Percentiles rank a stretch among this genome's conserved stretches.
These are phyloP conservation scores for Hofmannophila pseudospretella DNA, from an alignment of 2,888 invertebrate species.

Conservation along the genomic window DNA sequence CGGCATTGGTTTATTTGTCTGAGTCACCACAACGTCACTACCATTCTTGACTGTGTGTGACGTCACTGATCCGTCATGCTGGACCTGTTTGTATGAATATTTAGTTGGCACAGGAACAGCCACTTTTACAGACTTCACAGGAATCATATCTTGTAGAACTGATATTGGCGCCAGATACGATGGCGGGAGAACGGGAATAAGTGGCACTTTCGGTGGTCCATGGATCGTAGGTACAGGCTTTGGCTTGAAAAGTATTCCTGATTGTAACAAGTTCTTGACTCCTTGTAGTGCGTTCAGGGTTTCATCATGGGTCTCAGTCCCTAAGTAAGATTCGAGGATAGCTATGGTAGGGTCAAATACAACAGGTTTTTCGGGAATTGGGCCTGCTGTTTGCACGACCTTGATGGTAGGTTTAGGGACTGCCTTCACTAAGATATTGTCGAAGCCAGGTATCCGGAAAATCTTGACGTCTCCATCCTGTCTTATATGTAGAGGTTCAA, in stretches of 20 bases:
- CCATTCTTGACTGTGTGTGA: slow-evolving; percentile 25
- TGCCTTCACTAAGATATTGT: slow-evolving; percentile 30
- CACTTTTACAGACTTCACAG: slow-evolving; percentile 4
- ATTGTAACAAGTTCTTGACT: slow-evolving; percentile 25
- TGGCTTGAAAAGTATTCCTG: slow-evolving; percentile 21
- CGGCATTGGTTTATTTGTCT: slow-evolving; percentile 20
- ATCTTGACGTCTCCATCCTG: slow-evolving; percentile 17
- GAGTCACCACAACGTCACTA: slow-evolving; percentile 23
- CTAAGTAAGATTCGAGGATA: slow-evolving; percentile 27
- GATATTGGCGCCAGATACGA: neutral
- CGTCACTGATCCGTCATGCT: slow-evolving; percentile 22
- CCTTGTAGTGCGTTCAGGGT: slow-evolving; percentile 27
- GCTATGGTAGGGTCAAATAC: slow-evolving; percentile 14
- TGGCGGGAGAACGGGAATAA: slow-evolving; percentile 2
- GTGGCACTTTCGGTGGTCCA: neutral
- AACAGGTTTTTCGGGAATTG: slow-evolving; percentile 12
- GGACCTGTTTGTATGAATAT: slow-evolving; percentile 33
- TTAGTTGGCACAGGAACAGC: slow-evolving; percentile 16
- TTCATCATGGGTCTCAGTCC: slow-evolving; percentile 25
- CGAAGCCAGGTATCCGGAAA: slow-evolving; percentile 28
- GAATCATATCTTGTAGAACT: neutral
- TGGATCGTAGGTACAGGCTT: neutral
- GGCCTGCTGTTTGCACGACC: slow-evolving; percentile 4
- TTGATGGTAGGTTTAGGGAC: slow-evolving; percentile 12
- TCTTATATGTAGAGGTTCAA: neutral